Evolutionary conservation across 2,797 vertebrate genomes (phyloP).

Genomic region (Chaetodon trifasciatus): DNA sequence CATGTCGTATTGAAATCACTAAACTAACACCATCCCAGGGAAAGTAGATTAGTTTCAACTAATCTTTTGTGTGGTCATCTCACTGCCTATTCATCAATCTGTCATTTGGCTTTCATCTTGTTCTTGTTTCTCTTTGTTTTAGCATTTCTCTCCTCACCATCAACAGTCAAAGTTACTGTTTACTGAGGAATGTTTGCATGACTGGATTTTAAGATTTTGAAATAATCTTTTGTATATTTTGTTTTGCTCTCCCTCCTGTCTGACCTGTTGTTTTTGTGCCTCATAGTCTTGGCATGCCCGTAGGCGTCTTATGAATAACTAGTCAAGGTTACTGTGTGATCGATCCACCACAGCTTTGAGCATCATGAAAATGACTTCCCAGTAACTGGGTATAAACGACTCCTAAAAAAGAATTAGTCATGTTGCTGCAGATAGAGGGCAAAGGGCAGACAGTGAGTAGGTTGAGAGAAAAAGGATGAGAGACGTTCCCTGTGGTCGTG

Average conservation of each 20-base stretch:
- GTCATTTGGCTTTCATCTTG: constrained; percentile 33
- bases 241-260: constrained; percentile 33
- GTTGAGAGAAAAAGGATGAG: constrained; percentile 63
- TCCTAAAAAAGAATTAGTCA: constrained; percentile 65
- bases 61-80: constrained; percentile 26
- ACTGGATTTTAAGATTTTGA: constrained; percentile 24
- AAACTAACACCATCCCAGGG: constrained; percentile 38
- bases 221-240: constrained; percentile 41
- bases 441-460: constrained; percentile 70
- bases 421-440: constrained; percentile 48
- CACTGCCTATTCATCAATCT: constrained; percentile 46
- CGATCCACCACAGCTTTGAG: constrained; percentile 31
- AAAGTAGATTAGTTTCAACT: constrained; percentile 10
- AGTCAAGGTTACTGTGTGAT: constrained; percentile 24
- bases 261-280: constrained; percentile 51
- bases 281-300: constrained; percentile 33
- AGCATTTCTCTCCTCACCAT: constrained; percentile 23
- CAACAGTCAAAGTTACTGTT: constrained; percentile 15
- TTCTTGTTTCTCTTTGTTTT: constrained; percentile 28
- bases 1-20: constrained; percentile 32
- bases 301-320: constrained; percentile 51
- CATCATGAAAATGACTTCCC: constrained; percentile 42
- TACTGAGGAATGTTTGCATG: constrained; percentile 20
- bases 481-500: constrained; percentile 67
- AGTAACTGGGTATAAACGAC: constrained; percentile 54